Percentiles rank a stretch among this genome's conserved stretches.
These are phyloP conservation scores for Cepphus grylle DNA, from an alignment of 2,113 vertebrate species.

Conservation along the genomic window DNA sequence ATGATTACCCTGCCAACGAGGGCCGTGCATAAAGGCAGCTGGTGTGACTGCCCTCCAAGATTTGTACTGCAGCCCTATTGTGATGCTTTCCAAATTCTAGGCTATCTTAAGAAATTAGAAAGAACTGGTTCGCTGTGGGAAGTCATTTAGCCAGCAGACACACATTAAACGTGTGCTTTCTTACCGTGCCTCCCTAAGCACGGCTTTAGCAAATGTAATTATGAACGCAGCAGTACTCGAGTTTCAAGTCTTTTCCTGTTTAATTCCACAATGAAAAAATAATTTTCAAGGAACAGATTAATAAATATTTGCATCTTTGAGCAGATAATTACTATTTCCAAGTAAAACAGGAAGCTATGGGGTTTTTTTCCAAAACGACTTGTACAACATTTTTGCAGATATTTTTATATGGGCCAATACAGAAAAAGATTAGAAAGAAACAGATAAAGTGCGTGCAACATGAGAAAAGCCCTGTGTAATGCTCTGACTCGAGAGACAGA, in stretches of 20 bases:
- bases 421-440: neutral
- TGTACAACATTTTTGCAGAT: neutral
- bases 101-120: neutral
- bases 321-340: neutral
- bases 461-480: neutral
- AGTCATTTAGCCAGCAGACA: neutral
- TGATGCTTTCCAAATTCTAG: neutral
- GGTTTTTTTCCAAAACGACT: neutral
- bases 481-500: neutral
- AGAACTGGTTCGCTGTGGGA: neutral
- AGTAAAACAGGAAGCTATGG: neutral
- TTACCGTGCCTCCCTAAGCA: neutral
- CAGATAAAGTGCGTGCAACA: rapidly evolving
- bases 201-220: neutral
- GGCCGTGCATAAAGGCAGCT: neutral
- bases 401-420: neutral
- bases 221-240: neutral
- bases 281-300: neutral
- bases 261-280: neutral
- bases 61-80: neutral
- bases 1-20: neutral
- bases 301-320: neutral
- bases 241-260: neutral
- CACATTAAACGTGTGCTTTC: neutral
- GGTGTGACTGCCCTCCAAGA: neutral